A percentile compares a stretch with the other conserved stretches of the same genome.
phyloP scores from a whole-genome alignment of 2,888 invertebrate species.

The Yponomeuta evonymella region DNA sequence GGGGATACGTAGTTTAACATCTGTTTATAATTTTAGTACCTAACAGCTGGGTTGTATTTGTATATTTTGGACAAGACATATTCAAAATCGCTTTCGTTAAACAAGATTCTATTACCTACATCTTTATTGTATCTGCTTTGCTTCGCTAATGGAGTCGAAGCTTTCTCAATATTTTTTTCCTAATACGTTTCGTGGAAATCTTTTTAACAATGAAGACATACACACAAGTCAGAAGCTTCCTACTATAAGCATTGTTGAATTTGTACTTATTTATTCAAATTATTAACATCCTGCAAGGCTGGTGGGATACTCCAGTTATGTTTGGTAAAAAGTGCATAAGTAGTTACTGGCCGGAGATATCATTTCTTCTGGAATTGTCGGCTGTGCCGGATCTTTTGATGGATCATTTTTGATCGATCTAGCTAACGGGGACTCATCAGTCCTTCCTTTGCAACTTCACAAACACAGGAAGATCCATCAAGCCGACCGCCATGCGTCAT shows the following conservation, averaged over 20 bases:
- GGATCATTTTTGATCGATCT: constrained; percentile 11
- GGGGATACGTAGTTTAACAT: too few species aligned
- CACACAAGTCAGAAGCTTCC: not conserved
- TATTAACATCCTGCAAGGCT: not conserved
- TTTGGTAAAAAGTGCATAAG: not conserved
- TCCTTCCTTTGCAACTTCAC: not conserved
- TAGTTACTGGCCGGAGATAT: not conserved
- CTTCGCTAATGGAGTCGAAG: too few species aligned
- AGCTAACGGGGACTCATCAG: not conserved
- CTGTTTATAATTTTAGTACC: too few species aligned
- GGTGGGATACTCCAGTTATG: not conserved
- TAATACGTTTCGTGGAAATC: not conserved
- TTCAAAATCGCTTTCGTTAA: too few species aligned
- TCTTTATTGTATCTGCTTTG: too few species aligned
- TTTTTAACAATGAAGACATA: not conserved
- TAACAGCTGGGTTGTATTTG: too few species aligned
- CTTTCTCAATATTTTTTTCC: too few species aligned
- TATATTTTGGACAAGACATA: too few species aligned
- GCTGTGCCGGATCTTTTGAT: not conserved
- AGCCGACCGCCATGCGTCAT: not conserved
- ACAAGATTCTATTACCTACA: too few species aligned
- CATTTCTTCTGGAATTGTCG: not conserved
- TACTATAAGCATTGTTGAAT: not conserved
- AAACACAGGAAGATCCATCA: constrained; percentile 3
- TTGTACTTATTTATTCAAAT: not conserved